Percentiles rank a stretch among this genome's conserved stretches.
These are phyloP conservation scores for Macropis europaea DNA, from an alignment of 2,888 invertebrate genomes.

Conservation along the genomic window DNA sequence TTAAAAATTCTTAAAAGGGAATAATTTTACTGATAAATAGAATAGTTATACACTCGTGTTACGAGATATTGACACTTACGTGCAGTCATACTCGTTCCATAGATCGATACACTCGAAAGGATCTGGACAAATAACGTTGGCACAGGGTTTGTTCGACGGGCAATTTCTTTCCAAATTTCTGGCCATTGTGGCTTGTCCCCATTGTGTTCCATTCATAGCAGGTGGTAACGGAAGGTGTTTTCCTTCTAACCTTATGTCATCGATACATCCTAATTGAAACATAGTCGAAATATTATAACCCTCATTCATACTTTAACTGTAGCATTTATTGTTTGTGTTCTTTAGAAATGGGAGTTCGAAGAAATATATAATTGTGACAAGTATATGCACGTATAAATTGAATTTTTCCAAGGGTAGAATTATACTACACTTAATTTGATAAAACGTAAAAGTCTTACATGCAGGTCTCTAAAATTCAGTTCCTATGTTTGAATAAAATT, in stretches of 20 bases:
- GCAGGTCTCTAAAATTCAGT: too few relatives aligned
- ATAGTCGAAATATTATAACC: background rate
- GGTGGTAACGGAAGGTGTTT: slow-evolving; percentile 96
- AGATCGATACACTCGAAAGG: slow-evolving; percentile 97
- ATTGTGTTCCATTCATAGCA: slow-evolving; percentile 96
- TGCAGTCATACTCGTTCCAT: slow-evolving; percentile 99
- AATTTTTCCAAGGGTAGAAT: too few relatives aligned
- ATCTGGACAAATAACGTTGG: slow-evolving; percentile 95
- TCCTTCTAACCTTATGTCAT: slow-evolving; percentile 94
- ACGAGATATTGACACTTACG: slow-evolving; percentile 93
- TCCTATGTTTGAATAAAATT: too few relatives aligned
- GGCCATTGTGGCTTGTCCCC: slow-evolving; percentile 97
- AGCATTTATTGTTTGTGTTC: background rate
- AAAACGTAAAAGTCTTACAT: too few relatives aligned
- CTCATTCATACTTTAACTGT: background rate
- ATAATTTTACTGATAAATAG: too few relatives aligned
- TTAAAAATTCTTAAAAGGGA: too few relatives aligned
- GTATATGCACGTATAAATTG: too few relatives aligned
- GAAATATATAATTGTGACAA: too few relatives aligned
- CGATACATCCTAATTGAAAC: slow-evolving; percentile 85
- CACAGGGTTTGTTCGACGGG: slow-evolving; percentile 96
- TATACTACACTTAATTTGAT: too few relatives aligned
- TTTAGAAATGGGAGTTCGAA: too few relatives aligned
- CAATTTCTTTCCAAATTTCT: slow-evolving; percentile 95
- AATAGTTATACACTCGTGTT: too few relatives aligned